Base-by-base conservation (phyloP, 2,797 vertebrate species). In the Mus caroli region DNA sequence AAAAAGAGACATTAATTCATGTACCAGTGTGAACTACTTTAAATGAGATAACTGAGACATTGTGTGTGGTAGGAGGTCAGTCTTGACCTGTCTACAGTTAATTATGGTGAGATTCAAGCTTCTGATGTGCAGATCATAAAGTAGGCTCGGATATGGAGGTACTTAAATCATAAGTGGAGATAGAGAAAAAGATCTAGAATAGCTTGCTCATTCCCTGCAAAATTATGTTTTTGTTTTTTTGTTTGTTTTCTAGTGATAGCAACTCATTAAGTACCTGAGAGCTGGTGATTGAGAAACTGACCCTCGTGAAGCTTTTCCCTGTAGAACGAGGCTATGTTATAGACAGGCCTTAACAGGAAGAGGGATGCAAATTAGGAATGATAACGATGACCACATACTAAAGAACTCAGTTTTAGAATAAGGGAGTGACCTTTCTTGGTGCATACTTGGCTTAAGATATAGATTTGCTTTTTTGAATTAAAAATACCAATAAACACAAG, bases 391-490 rank as follows among this genome's bases (percentile, higher is more conserved):
- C 24, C 6, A 7, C 43, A 50, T 58, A 88, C 54, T 54, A 34
- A 26, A 71, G 34, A 54, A 56, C 24, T 64, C 31, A 40, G n/a
- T 26, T 94, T 40, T 19, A 56, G 64, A 77, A 56, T 12, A 90
- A n/a, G 5, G 22, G 31, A 88, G 19, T 85, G 56, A 56, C 60
- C 79, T 94, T 80, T 91, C 40, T 92, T 84, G 13, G 50, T 46
- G 12, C 58, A n/a, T 31, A 40, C 22, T 93, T 69, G 73, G 22
- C 54, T 89, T 94, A 69, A 93, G 46, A 95, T 62, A 50, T 34
- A 91, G 64, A 17, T 86, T 62, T 82, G 14, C 8, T 26, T 67
- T 40, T 64, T 31, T 62, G 40, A 71, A 80, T n/a, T 50, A 75
- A 88, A 85, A 22, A 34, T 46, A 19, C 9, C 50, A 58, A 31